These are phyloP conservation scores for Ceriagrion tenellum DNA, from an alignment of 2,888 invertebrate genomes.

Conservation along the genomic window DNA sequence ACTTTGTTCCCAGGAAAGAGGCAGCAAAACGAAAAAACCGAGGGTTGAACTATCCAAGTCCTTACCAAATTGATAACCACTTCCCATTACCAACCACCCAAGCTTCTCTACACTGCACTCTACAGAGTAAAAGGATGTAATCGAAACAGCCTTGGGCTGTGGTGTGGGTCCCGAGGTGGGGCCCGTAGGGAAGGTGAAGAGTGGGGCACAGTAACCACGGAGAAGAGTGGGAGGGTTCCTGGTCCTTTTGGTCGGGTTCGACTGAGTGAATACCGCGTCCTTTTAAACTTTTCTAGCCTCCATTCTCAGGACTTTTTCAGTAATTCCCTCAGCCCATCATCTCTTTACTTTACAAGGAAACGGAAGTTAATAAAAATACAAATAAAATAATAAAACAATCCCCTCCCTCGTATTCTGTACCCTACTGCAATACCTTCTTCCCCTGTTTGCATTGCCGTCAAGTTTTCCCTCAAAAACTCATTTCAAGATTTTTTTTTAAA, in stretches of 20 bases:
- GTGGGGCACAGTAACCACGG: too few relatives aligned
- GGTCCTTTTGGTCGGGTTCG: neutral
- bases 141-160: neutral
- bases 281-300: neutral
- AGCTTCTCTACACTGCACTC: neutral
- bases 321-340: neutral
- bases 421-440: neutral
- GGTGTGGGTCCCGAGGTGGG: neutral
- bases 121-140: neutral
- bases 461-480: neutral
- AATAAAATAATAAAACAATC: neutral
- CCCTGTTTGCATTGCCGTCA: neutral
- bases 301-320: neutral
- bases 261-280: neutral
- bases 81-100: neutral
- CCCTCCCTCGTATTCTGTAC: neutral
- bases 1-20: too few relatives aligned
- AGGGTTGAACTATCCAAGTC: too few relatives aligned
- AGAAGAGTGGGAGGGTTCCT: neutral
- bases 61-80: neutral
- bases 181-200: neutral
- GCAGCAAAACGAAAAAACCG: too few relatives aligned
- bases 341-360: neutral
- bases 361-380: neutral
- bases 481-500: neutral